Evolutionary conservation across 2,797 vertebrate genomes (phyloP).

Genomic region (Sarcophilus harrisii): DNA sequence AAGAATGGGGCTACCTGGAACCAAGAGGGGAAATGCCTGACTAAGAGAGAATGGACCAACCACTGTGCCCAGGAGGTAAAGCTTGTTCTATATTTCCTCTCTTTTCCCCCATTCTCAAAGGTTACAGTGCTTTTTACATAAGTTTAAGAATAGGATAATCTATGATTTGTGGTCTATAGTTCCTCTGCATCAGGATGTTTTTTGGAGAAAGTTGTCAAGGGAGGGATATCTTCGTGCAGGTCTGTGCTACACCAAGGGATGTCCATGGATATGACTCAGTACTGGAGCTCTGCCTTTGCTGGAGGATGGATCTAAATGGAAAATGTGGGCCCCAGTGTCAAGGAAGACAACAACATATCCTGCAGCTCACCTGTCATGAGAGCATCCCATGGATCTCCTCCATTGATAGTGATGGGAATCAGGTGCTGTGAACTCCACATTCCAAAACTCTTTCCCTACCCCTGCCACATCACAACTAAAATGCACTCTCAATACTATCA

Average conservation of each 20-base stretch:
- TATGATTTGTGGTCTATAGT: not conserved
- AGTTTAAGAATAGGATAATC: not conserved
- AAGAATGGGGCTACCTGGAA: conserved; percentile 85
- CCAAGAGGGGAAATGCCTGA: conserved; percentile 91
- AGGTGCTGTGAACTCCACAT: conserved; percentile 75
- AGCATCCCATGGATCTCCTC: conserved; percentile 66
- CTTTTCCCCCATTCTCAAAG: not conserved
- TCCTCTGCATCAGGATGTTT: not conserved
- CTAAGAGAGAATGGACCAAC: conserved; percentile 87
- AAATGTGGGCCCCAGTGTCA: conserved; percentile 86
- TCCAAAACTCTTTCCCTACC: not conserved
- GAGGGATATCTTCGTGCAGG: conserved; percentile 82
- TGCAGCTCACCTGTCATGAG: conserved; percentile 83
- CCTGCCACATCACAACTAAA: not conserved
- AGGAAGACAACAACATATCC: conserved; percentile 58
- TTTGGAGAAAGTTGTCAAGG: not conserved
- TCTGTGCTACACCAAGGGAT: conserved; percentile 87
- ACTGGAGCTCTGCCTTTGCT: conserved; percentile 92
- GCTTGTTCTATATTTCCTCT: not conserved
- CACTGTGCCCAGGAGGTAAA: conserved; percentile 91
- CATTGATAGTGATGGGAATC: conserved; percentile 71
- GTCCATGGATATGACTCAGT: conserved; percentile 88
- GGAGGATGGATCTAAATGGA: conserved; percentile 77
- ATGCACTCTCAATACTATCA: not conserved
- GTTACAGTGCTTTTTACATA: not conserved